phyloP scores from a whole-genome alignment of 2,113 vertebrate genomes.

The Cyanoramphus novaezelandiae region DNA sequence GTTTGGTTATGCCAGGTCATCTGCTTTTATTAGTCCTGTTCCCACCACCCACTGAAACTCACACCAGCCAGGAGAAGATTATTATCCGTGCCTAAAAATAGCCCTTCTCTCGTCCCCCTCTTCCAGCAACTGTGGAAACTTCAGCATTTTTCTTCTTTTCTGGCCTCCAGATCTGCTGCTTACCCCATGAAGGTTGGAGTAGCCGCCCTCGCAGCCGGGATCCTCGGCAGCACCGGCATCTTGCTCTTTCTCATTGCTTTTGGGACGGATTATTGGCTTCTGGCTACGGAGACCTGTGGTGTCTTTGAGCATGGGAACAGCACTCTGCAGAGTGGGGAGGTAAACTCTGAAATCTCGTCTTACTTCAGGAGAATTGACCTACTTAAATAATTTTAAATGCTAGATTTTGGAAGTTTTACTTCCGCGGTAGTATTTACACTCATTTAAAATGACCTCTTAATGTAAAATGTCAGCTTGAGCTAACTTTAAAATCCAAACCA shows the following conservation, averaged over 20 bases:
- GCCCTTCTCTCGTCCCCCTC: not conserved
- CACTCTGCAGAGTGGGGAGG: not conserved
- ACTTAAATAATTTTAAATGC: not conserved
- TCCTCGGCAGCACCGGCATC: constrained; percentile 77
- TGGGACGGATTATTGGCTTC: constrained; percentile 87
- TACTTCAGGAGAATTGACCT: not conserved
- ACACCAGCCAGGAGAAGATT: constrained; percentile 60
- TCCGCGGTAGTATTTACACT: not conserved
- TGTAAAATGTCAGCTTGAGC: not conserved
- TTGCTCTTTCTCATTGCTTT: constrained; percentile 85
- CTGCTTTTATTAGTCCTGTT: constrained; percentile 71
- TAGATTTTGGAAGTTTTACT: not conserved
- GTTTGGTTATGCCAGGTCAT: constrained; percentile 54
- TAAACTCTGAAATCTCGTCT: not conserved
- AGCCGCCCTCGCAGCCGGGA: constrained; percentile 75
- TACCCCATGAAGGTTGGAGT: constrained; percentile 81
- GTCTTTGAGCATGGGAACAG: not conserved
- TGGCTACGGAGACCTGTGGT: constrained; percentile 82
- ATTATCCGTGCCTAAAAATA: constrained; percentile 81
- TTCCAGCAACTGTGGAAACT: not conserved
- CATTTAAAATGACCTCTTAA: not conserved
- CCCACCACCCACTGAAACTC: constrained; percentile 74
- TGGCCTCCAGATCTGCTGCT: not conserved
- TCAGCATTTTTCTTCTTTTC: not conserved
- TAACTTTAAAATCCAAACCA: not conserved